phyloP scores from a whole-genome alignment of 2,888 invertebrate species.

The Lissonota sp. region DNA sequence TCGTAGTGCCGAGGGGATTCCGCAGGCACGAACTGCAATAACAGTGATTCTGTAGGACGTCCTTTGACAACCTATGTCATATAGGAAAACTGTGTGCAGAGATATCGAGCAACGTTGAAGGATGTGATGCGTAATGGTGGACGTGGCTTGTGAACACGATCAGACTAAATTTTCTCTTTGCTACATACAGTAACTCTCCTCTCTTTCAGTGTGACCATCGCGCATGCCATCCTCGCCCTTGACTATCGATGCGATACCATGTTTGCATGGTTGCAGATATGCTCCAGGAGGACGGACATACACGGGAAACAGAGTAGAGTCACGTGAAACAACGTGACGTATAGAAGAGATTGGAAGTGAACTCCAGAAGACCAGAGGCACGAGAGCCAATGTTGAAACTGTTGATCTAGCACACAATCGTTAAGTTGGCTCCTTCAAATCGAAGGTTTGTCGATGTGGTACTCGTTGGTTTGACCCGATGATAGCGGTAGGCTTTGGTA shows the following conservation, averaged over 20 bases:
- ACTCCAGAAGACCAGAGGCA: constrained; percentile 31
- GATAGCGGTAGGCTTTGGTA: background rate
- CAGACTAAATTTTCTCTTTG: constrained; percentile 51
- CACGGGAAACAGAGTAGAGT: constrained; percentile 20
- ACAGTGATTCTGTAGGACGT: no score
- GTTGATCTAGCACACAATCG: constrained; percentile 45
- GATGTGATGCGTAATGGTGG: constrained; percentile 24
- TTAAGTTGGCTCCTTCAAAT: constrained; percentile 39
- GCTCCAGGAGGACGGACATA: constrained; percentile 22
- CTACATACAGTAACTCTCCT: constrained; percentile 53
- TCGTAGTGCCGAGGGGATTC: no score
- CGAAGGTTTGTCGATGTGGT: constrained; percentile 14
- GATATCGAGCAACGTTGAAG: constrained; percentile 47
- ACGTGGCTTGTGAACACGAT: constrained; percentile 53
- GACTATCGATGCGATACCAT: constrained; percentile 63
- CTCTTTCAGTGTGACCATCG: constrained; percentile 47
- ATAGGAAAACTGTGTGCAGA: background rate
- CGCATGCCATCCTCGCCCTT: constrained; percentile 58
- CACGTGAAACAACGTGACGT: constrained; percentile 3
- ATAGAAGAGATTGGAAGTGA: background rate
- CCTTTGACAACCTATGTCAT: no score
- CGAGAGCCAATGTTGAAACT: constrained; percentile 54
- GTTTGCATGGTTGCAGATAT: constrained; percentile 41
- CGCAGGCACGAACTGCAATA: no score
- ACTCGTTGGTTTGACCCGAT: background rate